Evolutionary conservation across 1,140 invertebrate genomes (phyloP), one percentile per base, ranked within the genome.

Genomic region (Hyposmocoma kahamanoa): DNA sequence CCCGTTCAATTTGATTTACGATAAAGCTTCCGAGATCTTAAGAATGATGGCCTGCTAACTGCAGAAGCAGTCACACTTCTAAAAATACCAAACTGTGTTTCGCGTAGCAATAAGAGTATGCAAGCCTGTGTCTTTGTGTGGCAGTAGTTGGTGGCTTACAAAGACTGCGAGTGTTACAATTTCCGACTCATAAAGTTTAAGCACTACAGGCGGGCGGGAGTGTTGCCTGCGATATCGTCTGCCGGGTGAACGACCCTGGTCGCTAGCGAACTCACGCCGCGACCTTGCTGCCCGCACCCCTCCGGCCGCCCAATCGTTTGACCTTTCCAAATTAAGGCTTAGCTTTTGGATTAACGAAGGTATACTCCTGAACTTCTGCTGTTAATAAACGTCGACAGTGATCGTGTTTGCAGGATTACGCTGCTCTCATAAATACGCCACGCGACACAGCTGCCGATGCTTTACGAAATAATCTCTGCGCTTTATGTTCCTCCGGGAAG

Each of bases 151-250:
- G n/a, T n/a, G 19, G 20, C 28, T 22, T 22, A 30, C 45, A 36
- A 32, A 42, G 20, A 48, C n/a, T 45, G 8, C 24, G 22, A 42
- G 42, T 26, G 17, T 44, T 48, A 28, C 30, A 17, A 17, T 48
- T 47, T 56, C 54, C 49, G 45, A 51, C 15, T 32, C 54, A 56
- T 56, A 56, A 56, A 51, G 28, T 43, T 51, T 51, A 17, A 50
- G 21, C 18, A n/a, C 47, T 36, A 36, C 32, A 36, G 32, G 10
- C 8, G 13, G 28, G 10, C 28, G 28, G 28, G 13, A 30, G 13
- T 30, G 13, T n/a, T n/a, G 13, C 10, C 28, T n/a, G 28, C 28
- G 13, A 8, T 30, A 30, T 17, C n/a, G n/a, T n/a, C 10, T 17
- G 32, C 1, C 3, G 15, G 32, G 32, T 36, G 32, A 36, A 36